Evolutionary conservation across 2,888 invertebrate species (phyloP), one percentile per base, ranked within the genome.

Genomic region (Asteroscopus sphinx): DNA sequence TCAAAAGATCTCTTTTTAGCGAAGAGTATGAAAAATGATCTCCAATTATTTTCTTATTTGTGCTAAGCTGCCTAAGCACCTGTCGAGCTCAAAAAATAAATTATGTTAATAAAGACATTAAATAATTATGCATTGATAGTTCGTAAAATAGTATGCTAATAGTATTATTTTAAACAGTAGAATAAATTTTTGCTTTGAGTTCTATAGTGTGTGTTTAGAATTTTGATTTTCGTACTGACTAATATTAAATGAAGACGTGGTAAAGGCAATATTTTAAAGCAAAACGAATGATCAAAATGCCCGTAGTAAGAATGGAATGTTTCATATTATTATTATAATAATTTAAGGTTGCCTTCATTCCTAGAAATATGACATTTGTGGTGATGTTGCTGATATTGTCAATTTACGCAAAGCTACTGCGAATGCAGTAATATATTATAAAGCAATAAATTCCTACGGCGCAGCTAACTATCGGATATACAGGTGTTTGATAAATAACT

Each of bases 301-400:
- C 30, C 46, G 49, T 9, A 11, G 8, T 41, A 48, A 60, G 15
- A 58, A 64, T 64, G 54, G 48, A 46, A 66, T 60, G 46, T 51
- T 68, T 58, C 44, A 53, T 54, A 60, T 66, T 13, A 57, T 15
- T 59, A 55, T 61, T 56, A 56, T 67, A 77, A 71, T 77, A 63
- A 62, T 78, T 81, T 77, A 62, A 79, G 75, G 75, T 74, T 83
- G 85, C 84, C 83, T 85, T 85, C 78, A 79, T 66, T 73, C 58
- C 37, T 77, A 70, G 68, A 56, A 59, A 65, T 68, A 70, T 61
- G 69, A 67, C 45, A 47, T 63, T 25, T 55, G 44, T 62, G 55
- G 48, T 66, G 41, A 66, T 57, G 41, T 59, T 67, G 47, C 52
- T 52, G 41, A 73, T 60, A 47, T 55, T 56, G 73, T 72, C 73